Conservation (phyloP, 2,888 invertebrate genomes). For the Aelia acuminata region DNA sequence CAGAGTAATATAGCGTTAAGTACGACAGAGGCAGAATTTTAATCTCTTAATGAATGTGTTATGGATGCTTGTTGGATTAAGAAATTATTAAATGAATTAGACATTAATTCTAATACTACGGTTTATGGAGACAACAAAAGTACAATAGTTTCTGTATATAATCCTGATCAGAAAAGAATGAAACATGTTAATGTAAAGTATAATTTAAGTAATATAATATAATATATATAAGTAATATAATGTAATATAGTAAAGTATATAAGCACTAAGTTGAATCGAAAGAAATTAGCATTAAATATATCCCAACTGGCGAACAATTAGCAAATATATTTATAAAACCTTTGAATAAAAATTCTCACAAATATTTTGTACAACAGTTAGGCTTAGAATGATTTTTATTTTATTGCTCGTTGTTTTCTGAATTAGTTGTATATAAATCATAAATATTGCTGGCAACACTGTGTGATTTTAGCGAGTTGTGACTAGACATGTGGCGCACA, state of each 20-base stretch:
- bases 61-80: constrained; percentile 18
- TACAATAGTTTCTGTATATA: no score
- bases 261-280: constrained; percentile 8
- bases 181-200: no score
- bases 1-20: not conserved
- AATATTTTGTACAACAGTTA: constrained; percentile 16
- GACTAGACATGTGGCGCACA: no score
- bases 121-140: not conserved
- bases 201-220: constrained; percentile 1
- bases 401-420: not conserved
- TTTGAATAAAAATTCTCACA: no score
- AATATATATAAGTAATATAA: no score
- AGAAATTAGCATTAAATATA: no score
- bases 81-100: constrained; percentile 27
- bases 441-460: no score
- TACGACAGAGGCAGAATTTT: constrained; percentile 12
- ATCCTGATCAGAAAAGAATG: no score
- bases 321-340: constrained; percentile 10
- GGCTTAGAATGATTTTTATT: not conserved
- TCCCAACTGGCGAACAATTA: not conserved
- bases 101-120: constrained; percentile 30
- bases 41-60: constrained; percentile 10
- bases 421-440: no score
- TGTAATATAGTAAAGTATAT: no score
- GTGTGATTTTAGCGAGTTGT: no score